Conservation (phyloP, 2,888 invertebrate species). For the Ennomos fuscantarius region DNA sequence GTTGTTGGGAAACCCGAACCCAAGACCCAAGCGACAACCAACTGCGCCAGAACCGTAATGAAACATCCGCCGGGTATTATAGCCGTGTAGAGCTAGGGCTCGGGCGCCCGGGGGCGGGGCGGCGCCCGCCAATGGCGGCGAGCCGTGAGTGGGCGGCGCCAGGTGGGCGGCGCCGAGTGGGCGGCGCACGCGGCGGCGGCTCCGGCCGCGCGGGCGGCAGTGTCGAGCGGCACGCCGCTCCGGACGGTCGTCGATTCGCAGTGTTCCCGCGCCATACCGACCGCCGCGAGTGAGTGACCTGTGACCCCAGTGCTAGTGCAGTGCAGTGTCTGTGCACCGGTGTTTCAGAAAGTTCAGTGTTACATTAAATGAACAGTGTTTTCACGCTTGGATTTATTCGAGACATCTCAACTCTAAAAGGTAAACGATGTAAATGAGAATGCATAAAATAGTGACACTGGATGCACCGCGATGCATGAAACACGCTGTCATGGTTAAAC, state of each 20-base stretch:
- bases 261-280: conserved; percentile 22
- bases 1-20: too few relatives aligned
- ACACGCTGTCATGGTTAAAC: too few relatives aligned
- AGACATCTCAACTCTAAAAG: too few relatives aligned
- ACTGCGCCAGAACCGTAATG: too few relatives aligned
- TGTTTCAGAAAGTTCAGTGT: too few relatives aligned
- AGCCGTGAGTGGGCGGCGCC: conserved; percentile 7
- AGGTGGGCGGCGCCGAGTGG: conserved; percentile 7
- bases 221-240: conserved; percentile 61
- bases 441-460: too few relatives aligned
- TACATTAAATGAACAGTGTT: too few relatives aligned
- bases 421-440: too few relatives aligned
- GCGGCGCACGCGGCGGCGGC: conserved; percentile 1
- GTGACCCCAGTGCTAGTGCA: conserved; percentile 7
- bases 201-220: conserved; percentile 38
- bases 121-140: conserved; percentile 19
- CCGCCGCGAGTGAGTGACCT: conserved; percentile 28
- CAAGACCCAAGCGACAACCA: too few relatives aligned
- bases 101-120: conserved; percentile 29
- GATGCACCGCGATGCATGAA: too few relatives aligned
- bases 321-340: conserved; percentile 23
- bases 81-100: conserved; percentile 17
- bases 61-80: too few relatives aligned
- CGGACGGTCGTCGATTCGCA: conserved; percentile 40
- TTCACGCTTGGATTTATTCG: too few relatives aligned